Base-by-base conservation (phyloP, 92 coral and sea anemone genomes). In the Phymanthus crucifer region DNA sequence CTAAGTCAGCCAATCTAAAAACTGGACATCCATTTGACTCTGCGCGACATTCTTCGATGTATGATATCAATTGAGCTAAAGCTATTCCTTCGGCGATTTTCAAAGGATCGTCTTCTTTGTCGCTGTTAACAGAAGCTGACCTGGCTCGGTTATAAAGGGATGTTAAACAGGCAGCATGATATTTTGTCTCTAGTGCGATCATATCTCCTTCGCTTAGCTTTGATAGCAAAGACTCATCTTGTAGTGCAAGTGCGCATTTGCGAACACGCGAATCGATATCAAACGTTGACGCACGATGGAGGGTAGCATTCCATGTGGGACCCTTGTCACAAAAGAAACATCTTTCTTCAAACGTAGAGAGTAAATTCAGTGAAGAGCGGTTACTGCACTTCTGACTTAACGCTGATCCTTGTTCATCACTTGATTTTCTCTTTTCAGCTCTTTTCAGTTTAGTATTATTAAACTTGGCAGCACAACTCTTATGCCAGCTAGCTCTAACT, bases 161-260 rank as follows among this genome's bases (percentile, higher is more conserved):
- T 43, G 48, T 43, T 27, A n/a, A n/a, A 27, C 87, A 87, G 19
- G 73, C 34, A 29, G 52, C 50, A 78, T 87, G 91, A 76, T 87
- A 87, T 18, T 34, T 32, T 43, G 87, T 87, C 23, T 83, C 91
- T 68, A 37, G 78, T 38, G 91, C 87, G 23, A 87, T 80, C 76
- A 87, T 46, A 65, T 87, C 87, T n/a, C 91, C 87, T 77, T 87
- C 29, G n/a, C n/a, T n/a, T n/a, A n/a, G n/a, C n/a, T n/a, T n/a
- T n/a, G 87, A 78, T 64, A 83, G 78, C 45, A 87, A 64, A 34
- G 70, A 40, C 47, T 87, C 67, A 33, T 87, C 87, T 38, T 83
- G 54, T 46, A 87, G 61, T 18, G 68, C 36, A 32, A 75, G 36
- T 48, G 88, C 83, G 38, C 72, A 66, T 38, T 79, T 66, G 26